Evolutionary conservation across 92 coral and sea anemone genomes (phyloP), one percentile per base, ranked within the genome.

Genomic region (Phenganax marumi): DNA sequence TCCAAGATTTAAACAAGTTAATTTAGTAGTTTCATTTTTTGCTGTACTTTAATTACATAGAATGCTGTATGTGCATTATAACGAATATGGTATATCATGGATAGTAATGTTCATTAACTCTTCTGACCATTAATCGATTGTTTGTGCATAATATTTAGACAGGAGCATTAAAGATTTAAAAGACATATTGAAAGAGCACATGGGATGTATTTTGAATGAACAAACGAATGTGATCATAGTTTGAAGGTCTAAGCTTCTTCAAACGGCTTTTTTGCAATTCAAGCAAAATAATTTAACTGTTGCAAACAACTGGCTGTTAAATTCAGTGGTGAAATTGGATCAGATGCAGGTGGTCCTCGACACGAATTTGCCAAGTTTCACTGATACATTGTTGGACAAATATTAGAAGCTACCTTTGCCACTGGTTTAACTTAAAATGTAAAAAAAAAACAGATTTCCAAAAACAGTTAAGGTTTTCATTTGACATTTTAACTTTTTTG

Each of bases 261-360:
- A 25, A 18, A 73, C 57, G 51, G 60, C 79, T 39, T 73, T 73
- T 23, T 60, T 73, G 60, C 56, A 73, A 51, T 73, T 73, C 24
- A 48, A 60, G 56, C 79, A 49, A 48, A 48, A 23, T 48, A 10
- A 12, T 43, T 43, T 24, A 72, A 43, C 25, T 72, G 56, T 55
- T 49, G 56, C 52, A 43, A 43, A 50, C 22, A 46, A 25, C 53
- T 72, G 8, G 14, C 77, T 72, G 79, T 73, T 49, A 73, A 11
- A 43, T 73, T 50, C 79, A 73, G 79, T 73, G 79, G 79, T 49
- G 79, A 73, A 73, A 17, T 49, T 57, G 79, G 52, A 17, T 39
- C 75, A 25, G 75, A 70, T 70, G 75, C 75, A 70, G 75, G 75
- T 46, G 75, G 75, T 33, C 75, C 75, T 43, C 19, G 75, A 12